phyloP scores from a whole-genome alignment of 1,140 invertebrate genomes.

The Drosophila pseudoananassae region DNA sequence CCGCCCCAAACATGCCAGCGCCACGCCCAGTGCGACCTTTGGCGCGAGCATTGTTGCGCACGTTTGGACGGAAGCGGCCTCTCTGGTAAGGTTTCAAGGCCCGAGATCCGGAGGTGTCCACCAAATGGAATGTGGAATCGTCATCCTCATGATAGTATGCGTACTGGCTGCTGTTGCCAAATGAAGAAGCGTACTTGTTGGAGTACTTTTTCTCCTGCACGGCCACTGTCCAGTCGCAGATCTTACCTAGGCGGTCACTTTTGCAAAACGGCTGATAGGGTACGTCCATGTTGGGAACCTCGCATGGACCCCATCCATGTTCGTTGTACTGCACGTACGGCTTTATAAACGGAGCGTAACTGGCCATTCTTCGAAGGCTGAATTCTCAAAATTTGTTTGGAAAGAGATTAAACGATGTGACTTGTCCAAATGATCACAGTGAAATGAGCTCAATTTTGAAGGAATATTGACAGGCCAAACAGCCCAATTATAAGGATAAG shows the following conservation, averaged over 20 bases:
- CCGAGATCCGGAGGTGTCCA: conserved; percentile 90
- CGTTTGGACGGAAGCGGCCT: conserved; percentile 91
- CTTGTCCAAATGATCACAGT: neutral
- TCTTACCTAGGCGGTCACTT: conserved; percentile 98
- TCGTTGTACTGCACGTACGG: conserved; percentile 78
- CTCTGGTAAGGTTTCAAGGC: conserved; percentile 94
- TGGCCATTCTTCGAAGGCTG: conserved; percentile 17
- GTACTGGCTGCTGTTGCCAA: conserved; percentile 97
- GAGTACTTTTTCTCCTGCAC: conserved; percentile 94
- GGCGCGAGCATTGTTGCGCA: conserved; percentile 88
- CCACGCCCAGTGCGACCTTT: conserved; percentile 90
- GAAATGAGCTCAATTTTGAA: neutral
- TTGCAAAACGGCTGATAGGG: conserved; percentile 99
- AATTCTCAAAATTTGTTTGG: neutral
- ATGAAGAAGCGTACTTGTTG: conserved; percentile 98
- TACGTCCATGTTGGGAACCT: conserved; percentile 97
- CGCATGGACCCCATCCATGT: conserved; percentile 96
- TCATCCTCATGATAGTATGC: conserved; percentile 99
- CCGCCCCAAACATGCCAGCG: conserved; percentile 81
- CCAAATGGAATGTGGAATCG: conserved; percentile 97
- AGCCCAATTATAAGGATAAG: neutral
- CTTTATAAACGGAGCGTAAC: conserved; percentile 67
- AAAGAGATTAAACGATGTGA: neutral
- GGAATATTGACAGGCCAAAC: neutral
- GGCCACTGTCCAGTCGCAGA: conserved; percentile 98